Conservation (phyloP, 2,113 vertebrate genomes). For the Opisthocomus hoazin region DNA sequence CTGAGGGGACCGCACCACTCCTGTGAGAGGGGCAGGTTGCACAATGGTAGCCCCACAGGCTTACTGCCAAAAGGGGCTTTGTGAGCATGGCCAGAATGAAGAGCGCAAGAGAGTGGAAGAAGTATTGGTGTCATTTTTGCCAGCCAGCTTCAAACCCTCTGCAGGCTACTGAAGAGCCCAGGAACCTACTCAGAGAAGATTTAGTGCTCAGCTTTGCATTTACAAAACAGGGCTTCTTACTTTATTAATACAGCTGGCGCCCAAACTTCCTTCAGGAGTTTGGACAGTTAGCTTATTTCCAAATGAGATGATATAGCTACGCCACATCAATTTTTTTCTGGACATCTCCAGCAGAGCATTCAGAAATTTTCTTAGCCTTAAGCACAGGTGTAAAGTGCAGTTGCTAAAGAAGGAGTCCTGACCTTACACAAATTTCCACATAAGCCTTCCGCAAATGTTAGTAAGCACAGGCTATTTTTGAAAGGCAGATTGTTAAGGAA, state of each 20-base stretch:
- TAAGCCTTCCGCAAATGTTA: slow-evolving; percentile 7
- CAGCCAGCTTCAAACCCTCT: not conserved
- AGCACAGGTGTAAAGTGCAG: not conserved
- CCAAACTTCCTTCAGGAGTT: not conserved
- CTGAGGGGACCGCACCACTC: not conserved
- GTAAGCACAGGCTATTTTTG: not conserved
- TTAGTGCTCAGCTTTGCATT: not conserved
- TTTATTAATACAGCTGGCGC: not conserved
- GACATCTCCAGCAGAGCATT: not conserved
- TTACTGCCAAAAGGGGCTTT: not conserved
- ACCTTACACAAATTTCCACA: not conserved
- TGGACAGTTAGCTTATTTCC: not conserved
- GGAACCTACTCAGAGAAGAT: not conserved
- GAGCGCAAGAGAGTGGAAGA: accelerated
- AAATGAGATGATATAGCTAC: not conserved
- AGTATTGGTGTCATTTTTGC: accelerated
- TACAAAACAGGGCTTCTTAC: not conserved
- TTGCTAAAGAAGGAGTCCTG: not conserved
- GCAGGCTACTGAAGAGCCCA: not conserved
- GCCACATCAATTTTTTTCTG: not conserved
- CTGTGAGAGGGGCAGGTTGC: not conserved
- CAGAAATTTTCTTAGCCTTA: not conserved
- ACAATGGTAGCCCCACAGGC: not conserved
- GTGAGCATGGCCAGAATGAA: not conserved
- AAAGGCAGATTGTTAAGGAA: not conserved